Evolutionary conservation across 2,888 invertebrate genomes (phyloP), one percentile per base, ranked within the genome.

Genomic region (Parelbella ahira): DNA sequence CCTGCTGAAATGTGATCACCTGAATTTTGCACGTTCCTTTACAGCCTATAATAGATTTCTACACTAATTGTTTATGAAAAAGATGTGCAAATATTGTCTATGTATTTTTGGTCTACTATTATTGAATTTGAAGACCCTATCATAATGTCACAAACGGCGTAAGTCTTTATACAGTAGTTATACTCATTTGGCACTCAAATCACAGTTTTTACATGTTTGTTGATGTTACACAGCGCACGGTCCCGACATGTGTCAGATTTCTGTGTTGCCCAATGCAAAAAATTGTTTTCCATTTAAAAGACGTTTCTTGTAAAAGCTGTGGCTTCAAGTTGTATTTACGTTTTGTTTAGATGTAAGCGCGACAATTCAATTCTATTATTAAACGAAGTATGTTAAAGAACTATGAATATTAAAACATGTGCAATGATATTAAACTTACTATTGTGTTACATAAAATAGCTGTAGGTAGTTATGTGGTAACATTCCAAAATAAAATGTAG

Each of bases 161-260:
- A 13, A 19, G 8, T 34, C 33, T 41, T 34, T 41, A 33, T 41
- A 41, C 19, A 18, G 2, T 29, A 11, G 8, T 15, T 7, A 21
- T 27, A 38, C 28, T 10, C 13, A 19, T 66, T 64, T 68, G 74
- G 72, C 76, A 78, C 75, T 53, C 58, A n/a, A n/a, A 60, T 73
- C 81, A 80, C 80, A 79, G 78, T 78, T 82, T 78, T 80, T 79
- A 78, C 74, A 73, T 39, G 18, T 32, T 32, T 32, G 7, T 57
- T 62, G 48, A 51, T 47, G 57, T 55, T 54, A 50, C 41, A 45
- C n/a, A n/a, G n/a, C n/a, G n/a, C 47, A 38, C 44, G 15, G 10
- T 12, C 54, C 51, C 65, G 50, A 55, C 52, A 53, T 29, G n/a
- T 23, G 20, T 21, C 33, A 41, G 44, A 36, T 34, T 48, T 37